A percentile compares a stretch with the other conserved stretches of the same genome.
Evolutionary conservation across 2,797 vertebrate species (phyloP).

Genomic region (Meriones psammophilus): DNA sequence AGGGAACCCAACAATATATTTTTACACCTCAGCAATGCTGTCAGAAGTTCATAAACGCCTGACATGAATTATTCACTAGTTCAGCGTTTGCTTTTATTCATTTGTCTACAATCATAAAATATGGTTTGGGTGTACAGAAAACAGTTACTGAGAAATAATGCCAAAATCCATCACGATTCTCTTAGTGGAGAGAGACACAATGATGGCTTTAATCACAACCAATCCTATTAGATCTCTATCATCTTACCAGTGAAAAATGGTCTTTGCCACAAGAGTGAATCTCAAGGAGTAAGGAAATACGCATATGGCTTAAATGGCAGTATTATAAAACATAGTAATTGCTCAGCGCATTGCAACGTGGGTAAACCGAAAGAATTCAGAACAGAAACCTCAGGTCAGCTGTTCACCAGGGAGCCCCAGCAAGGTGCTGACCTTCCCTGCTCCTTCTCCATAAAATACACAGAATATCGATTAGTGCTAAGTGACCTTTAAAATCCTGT

Average conservation of each 20-base stretch:
- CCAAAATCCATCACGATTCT: slow-evolving; percentile 69
- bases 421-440: background rate
- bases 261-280: slow-evolving; percentile 1
- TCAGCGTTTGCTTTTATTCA: slow-evolving; percentile 67
- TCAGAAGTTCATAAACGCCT: slow-evolving; percentile 48
- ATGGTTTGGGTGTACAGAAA: slow-evolving; percentile 64
- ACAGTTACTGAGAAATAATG: slow-evolving; percentile 63
- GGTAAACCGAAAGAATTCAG: background rate
- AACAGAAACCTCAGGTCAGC: background rate
- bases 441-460: background rate
- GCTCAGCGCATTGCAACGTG: background rate
- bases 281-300: slow-evolving; percentile 24
- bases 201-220: slow-evolving; percentile 76
- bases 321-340: background rate
- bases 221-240: slow-evolving; percentile 66
- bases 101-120: slow-evolving; percentile 78
- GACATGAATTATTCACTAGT: slow-evolving; percentile 79
- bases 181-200: slow-evolving; percentile 42
- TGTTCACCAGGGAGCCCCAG: background rate
- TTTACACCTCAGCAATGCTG: slow-evolving; percentile 51
- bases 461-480: background rate
- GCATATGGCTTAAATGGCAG: background rate
- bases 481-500: background rate
- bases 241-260: slow-evolving; percentile 62
- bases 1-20: slow-evolving; percentile 31